Conservation (phyloP, 2,888 invertebrate genomes). For the Drosophila diplacantha region DNA sequence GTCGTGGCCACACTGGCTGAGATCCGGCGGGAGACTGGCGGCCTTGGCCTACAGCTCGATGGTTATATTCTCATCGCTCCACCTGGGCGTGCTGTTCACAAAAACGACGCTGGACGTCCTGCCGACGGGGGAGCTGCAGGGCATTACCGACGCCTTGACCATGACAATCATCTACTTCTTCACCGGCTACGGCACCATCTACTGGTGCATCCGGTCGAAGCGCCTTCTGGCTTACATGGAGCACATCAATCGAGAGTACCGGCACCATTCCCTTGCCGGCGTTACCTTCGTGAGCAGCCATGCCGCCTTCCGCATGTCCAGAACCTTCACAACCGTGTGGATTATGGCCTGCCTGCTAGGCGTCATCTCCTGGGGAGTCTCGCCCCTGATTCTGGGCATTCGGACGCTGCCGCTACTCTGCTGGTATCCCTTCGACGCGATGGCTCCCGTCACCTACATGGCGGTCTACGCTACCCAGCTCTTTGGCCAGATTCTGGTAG, state of each 20-base stretch:
- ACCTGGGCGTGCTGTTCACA: constrained; percentile 62
- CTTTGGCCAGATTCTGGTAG: constrained; percentile 68
- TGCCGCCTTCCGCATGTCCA: constrained; percentile 46
- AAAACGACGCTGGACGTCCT: constrained; percentile 64
- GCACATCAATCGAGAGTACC: constrained; percentile 59
- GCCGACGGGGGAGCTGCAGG: constrained; percentile 60
- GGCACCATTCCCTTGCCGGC: constrained; percentile 73
- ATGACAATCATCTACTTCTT: constrained; percentile 72
- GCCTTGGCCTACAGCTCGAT: constrained; percentile 44
- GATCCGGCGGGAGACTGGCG: constrained; percentile 4
- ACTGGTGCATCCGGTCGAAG: constrained; percentile 60
- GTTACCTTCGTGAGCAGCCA: constrained; percentile 68
- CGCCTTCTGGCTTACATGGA: constrained; percentile 50
- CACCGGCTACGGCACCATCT: constrained; percentile 60
- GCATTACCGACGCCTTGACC: constrained; percentile 71
- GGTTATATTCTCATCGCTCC: constrained; percentile 46
- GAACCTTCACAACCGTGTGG: constrained; percentile 61
- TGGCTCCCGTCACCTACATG: constrained; percentile 60
- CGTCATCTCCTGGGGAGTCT: constrained; percentile 65
- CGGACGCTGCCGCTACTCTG: constrained; percentile 67
- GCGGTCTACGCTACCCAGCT: constrained; percentile 66
- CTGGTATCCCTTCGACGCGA: constrained; percentile 76
- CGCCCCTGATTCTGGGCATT: constrained; percentile 63
- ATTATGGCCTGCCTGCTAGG: constrained; percentile 56
- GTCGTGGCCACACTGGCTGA: constrained; percentile 40